These are phyloP conservation scores for Kryphioiulus occultus DNA, from an alignment of 2,888 invertebrate species.

Conservation along the genomic window DNA sequence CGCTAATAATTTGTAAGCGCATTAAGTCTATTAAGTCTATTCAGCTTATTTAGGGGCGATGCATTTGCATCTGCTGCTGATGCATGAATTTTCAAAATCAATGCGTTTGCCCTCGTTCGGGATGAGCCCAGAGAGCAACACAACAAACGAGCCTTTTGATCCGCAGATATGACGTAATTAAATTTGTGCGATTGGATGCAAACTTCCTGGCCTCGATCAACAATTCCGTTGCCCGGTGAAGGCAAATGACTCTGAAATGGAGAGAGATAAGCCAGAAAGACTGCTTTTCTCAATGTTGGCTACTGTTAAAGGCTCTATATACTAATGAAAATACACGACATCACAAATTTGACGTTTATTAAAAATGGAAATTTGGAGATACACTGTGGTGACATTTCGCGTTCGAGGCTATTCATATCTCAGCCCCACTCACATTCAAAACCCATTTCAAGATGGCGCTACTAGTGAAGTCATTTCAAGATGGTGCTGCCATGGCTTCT, in stretches of 20 bases:
- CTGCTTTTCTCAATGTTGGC: no score
- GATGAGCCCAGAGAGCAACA: conserved; percentile 7
- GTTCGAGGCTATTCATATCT: no score
- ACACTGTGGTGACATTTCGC: no score
- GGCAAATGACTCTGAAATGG: not conserved
- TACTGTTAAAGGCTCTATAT: no score
- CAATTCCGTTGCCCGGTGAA: not conserved
- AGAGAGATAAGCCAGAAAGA: not conserved
- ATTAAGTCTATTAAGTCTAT: conserved; percentile 26
- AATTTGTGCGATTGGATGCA: not conserved
- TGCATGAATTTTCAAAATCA: conserved; percentile 8
- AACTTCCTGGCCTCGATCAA: not conserved
- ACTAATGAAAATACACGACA: no score
- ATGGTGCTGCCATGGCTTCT: no score
- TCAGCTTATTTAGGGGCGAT: not conserved
- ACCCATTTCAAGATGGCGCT: no score
- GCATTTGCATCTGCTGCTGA: not conserved
- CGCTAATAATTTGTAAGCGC: conserved; percentile 12
- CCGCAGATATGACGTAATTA: not conserved
- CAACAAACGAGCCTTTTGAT: conserved; percentile 12
- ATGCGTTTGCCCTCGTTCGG: conserved; percentile 2
- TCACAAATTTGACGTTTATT: no score
- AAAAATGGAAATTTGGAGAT: no score
- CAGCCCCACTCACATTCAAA: no score
- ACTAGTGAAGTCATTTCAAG: no score